Base-by-base conservation (phyloP, 2,113 vertebrate species). In the Pollimyrus isidori region DNA sequence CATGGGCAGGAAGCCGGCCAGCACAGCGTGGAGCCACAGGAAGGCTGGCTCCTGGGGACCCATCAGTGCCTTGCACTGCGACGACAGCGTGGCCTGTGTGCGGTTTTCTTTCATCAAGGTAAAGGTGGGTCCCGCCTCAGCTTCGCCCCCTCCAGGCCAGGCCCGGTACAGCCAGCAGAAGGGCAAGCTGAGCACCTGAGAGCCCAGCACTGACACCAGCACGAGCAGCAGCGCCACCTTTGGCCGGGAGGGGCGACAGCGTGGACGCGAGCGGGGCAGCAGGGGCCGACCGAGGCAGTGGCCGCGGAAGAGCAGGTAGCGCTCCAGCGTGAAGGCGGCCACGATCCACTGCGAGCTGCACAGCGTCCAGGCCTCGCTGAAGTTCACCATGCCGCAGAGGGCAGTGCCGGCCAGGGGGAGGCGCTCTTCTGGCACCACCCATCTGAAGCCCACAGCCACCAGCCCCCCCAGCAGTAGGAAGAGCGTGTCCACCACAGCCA, bases 261-360 rank as follows among this genome's bases (percentile, higher is more conserved):
- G n/a, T 15, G 56, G 87, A 19, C 39, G 56, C 6, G 85, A 26
- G 49, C 15, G 48, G 50, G 88, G 23, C 46, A 35, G n/a, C 23
- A 10, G 80, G 65, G 49, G 45, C 26, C 58, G 35, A 2, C 89
- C 19, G 30, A 73, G 52, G 39, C 85, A 30, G 52, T 15, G 53
- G 7, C 88, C 58, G 39, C 87, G 42, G 15, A 49, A 83, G 19
- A 90, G 80, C 80, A 88, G 87, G 90, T 90, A 90, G 80, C 90
- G 87, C 90, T 90, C 87, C 87, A 90, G 90, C 17, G 87, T 90
- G 76, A 90, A 85, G 80, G 90, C 87, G 0, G 82, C 39, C 53
- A 90, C 87, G 46, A 90, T 90, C 90, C 90, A 90, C 87, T 90
- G 90, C 4, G 87, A 88, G 76, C 90, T 88, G 80, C 76, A 88